Percentiles rank a stretch among this genome's conserved stretches.
Conservation (phyloP, 2,113 vertebrate genomes). For the Cichladusa arquata region DNA sequence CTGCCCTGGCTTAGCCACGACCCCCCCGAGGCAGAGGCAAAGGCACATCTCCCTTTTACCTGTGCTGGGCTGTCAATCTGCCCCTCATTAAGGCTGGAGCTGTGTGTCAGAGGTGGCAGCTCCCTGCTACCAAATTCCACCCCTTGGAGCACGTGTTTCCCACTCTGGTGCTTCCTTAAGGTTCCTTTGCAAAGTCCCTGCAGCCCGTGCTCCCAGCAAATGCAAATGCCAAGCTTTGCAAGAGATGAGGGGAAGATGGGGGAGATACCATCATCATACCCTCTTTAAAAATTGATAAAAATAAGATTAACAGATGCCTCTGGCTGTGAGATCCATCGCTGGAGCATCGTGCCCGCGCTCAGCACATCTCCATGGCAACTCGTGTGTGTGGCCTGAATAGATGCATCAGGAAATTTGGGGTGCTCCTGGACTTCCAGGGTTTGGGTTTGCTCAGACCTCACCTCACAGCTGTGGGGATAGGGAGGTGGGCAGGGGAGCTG, state of each 20-base stretch:
- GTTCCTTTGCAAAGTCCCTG: neutral
- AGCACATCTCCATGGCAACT: slow-evolving; percentile 66
- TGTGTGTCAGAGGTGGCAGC: slow-evolving; percentile 26
- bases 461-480: accelerated
- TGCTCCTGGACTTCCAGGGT: neutral
- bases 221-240: neutral
- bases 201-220: neutral
- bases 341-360: neutral
- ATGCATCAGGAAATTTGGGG: neutral
- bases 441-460: neutral
- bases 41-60: neutral
- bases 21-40: neutral
- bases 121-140: neutral
- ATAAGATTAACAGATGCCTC: slow-evolving; percentile 45
- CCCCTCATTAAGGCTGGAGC: neutral
- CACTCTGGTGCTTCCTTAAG: neutral
- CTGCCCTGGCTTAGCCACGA: neutral
- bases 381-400: neutral
- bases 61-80: neutral
- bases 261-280: neutral
- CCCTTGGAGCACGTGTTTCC: neutral
- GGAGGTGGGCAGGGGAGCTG: no score
- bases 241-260: neutral
- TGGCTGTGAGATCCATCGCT: slow-evolving; percentile 17
- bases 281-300: slow-evolving; percentile 50